Evolutionary conservation across 2,113 vertebrate genomes (phyloP).

Genomic region (Colius striatus): DNA sequence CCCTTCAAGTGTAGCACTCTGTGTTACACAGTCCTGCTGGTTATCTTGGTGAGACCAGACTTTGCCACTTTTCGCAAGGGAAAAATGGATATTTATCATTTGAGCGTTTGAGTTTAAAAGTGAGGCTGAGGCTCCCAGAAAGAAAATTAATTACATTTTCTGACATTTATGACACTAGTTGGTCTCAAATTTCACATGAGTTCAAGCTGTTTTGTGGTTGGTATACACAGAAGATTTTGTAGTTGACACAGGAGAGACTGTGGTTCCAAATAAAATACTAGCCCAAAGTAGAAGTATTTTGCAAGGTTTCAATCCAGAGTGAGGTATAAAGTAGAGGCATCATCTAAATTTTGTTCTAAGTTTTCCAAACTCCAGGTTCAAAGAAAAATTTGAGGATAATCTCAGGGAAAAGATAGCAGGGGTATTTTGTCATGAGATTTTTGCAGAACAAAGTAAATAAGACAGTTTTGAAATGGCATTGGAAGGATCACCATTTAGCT

Average conservation of each 20-base stretch:
- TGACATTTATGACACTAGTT: neutral
- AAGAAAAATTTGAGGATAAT: neutral
- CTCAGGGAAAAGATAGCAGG: neutral
- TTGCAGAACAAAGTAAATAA: neutral
- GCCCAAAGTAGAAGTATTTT: neutral
- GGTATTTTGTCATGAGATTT: neutral
- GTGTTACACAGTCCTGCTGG: neutral
- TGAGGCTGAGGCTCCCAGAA: neutral
- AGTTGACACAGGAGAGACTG: neutral
- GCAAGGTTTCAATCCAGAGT: neutral
- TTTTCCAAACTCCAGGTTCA: neutral
- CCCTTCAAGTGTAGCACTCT: constrained; percentile 16
- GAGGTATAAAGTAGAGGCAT: neutral
- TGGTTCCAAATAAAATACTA: neutral
- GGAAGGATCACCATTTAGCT: neutral
- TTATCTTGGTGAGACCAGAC: neutral
- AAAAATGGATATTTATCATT: neutral
- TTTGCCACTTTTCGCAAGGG: neutral
- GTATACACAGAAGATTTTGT: neutral
- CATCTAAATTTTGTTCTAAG: neutral
- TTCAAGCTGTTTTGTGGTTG: neutral
- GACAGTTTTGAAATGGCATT: neutral
- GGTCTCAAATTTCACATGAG: neutral
- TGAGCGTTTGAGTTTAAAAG: neutral
- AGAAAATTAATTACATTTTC: neutral